Base-by-base conservation (phyloP, 2,888 invertebrate species). In the Onthophagus sagittarius region DNA sequence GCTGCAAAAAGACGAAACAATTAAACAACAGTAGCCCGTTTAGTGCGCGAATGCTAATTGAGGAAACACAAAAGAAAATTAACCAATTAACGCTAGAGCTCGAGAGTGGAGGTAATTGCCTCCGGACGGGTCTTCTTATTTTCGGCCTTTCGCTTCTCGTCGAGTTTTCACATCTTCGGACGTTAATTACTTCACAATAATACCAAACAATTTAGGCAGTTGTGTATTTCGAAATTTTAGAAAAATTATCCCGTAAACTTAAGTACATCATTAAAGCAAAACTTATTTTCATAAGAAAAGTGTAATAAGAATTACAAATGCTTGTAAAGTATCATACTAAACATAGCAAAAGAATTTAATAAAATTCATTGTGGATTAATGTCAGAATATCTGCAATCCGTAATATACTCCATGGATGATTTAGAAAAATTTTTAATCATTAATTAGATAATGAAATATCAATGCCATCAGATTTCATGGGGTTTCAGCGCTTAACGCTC, bases 1-100 rank as follows among this genome's bases (percentile, higher is more conserved):
- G 67, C 67, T 67, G 32, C 31, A 67, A 67, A 67, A 67, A 32
- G 32, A 67, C 32, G 67, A 67, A 67, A 67, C 67, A 67, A 67
- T 67, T 67, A 31, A 23, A 67, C 67, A 23, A 67, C 67, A 67
- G 67, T 67, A 67, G 67, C 67, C 15, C 31, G 31, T 31, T 67
- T 67, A 67, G 67, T 31, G 32, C 67, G 32, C 23, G 32, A n/a
- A 23, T 23, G 67, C 67, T 67, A 67, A 67, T 67, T 67, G 67
- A 23, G 67, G 67, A 67, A 67, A 67, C 32, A 67, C 67, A 67
- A 67, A 67, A 32, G 67, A 23, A 9, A 67, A 67, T 67, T 67
- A 67, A 31, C 32, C 67, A 67, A 23, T 67, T 67, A 67, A 67
- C 67, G 32, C 13, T n/a, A 23, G 15, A 15, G 15, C 32, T 23